Percentiles rank a stretch among this genome's conserved stretches.
Evolutionary conservation across 2,797 vertebrate genomes (phyloP).

Genomic region (Carapus acus): DNA sequence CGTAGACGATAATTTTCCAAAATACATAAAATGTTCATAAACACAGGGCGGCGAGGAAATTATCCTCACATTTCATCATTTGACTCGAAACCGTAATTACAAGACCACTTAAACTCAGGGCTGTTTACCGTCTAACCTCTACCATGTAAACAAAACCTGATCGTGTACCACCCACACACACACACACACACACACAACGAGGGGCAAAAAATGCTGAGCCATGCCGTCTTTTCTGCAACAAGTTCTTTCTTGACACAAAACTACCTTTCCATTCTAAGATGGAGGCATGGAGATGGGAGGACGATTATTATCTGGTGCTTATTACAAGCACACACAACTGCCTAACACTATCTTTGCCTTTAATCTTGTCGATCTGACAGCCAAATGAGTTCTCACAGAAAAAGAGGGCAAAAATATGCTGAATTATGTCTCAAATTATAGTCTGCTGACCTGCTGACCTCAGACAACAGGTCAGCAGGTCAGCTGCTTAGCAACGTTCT

Average conservation of each 20-base stretch:
- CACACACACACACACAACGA: not conserved
- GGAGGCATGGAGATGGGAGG: too few species aligned
- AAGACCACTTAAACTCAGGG: not conserved
- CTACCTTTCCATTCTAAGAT: not conserved
- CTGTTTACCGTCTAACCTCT: not conserved
- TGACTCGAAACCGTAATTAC: slow-evolving; percentile 29
- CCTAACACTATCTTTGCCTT: not conserved
- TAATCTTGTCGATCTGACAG: not conserved
- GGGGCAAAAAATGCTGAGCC: not conserved
- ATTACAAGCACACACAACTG: not conserved
- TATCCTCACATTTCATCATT: slow-evolving; percentile 11
- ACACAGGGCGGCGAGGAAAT: not conserved
- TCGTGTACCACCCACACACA: too few species aligned
- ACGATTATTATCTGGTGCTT: not conserved
- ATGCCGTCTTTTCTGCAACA: not conserved
- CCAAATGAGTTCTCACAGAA: not conserved
- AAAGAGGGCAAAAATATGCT: slow-evolving; percentile 9
- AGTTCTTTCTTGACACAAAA: not conserved
- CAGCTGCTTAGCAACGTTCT: too few species aligned
- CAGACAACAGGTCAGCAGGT: too few species aligned
- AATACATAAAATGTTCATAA: not conserved
- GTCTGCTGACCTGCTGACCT: too few species aligned
- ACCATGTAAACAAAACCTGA: slow-evolving; percentile 12
- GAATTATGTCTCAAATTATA: too few species aligned
- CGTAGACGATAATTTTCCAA: slow-evolving; percentile 6